Conservation (phyloP, 2,113 vertebrate species). For the Sphyrna mokarran region DNA sequence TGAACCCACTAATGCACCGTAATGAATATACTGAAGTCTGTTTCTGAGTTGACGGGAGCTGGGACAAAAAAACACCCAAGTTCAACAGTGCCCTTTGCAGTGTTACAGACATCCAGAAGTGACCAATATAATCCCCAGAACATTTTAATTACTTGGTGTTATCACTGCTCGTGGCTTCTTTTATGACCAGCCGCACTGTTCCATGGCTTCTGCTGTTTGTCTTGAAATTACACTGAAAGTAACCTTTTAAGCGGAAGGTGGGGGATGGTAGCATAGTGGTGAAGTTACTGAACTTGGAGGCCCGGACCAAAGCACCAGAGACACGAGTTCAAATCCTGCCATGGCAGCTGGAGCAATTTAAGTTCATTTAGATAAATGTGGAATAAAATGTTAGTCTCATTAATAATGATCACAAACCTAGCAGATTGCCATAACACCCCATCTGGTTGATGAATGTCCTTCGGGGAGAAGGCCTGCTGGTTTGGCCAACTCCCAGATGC, state of each 20-base stretch:
- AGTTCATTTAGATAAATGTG: not conserved
- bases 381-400: not conserved
- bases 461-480: not conserved
- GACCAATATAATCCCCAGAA: not conserved
- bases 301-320: not conserved
- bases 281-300: not conserved
- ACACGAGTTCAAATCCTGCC: not conserved
- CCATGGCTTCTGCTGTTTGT: not conserved
- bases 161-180: not conserved
- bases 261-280: not conserved
- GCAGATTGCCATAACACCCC: not conserved
- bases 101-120: not conserved
- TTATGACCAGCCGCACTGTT: not conserved
- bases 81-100: not conserved
- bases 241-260: not conserved
- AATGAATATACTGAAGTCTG: not conserved
- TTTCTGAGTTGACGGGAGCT: not conserved
- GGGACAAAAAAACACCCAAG: not conserved
- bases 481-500: too few relatives aligned
- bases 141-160: not conserved
- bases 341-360: not conserved
- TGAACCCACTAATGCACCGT: not conserved
- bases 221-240: not conserved
- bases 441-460: not conserved
- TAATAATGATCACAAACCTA: not conserved